Percentiles rank a stretch among this genome's conserved stretches.
Evolutionary conservation across 2,113 vertebrate species (phyloP).

Genomic region (Ceyx cyanopectus): DNA sequence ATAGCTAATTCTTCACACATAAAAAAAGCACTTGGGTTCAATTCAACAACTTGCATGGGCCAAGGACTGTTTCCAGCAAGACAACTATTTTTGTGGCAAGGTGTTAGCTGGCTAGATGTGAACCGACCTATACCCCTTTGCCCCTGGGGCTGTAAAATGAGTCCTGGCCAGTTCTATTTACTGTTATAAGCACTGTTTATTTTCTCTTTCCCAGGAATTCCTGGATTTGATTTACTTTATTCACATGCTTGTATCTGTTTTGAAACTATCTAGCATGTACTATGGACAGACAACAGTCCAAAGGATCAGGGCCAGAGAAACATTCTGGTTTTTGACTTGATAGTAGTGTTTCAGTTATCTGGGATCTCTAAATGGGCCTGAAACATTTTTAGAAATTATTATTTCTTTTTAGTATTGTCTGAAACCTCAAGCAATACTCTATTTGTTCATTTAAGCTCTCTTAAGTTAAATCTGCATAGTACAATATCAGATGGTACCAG

Average conservation of each 20-base stretch:
- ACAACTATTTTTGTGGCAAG: background rate
- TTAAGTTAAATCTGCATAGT: background rate
- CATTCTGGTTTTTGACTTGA: background rate
- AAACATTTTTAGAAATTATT: background rate
- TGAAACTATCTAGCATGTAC: background rate
- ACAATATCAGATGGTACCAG: background rate
- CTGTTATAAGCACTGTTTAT: background rate
- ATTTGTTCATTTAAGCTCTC: background rate
- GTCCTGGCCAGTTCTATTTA: background rate
- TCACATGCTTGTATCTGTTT: background rate
- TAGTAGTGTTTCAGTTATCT: background rate
- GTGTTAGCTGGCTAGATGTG: background rate
- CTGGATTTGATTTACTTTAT: conserved; percentile 23
- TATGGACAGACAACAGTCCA: conserved; percentile 1
- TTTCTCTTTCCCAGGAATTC: conserved; percentile 27
- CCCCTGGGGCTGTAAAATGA: background rate
- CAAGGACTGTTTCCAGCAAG: background rate
- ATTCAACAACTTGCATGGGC: background rate
- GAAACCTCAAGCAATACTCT: background rate
- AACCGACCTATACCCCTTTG: background rate
- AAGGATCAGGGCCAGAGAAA: conserved; percentile 5
- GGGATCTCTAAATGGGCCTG: background rate
- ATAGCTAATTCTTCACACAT: background rate
- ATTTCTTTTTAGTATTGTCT: background rate
- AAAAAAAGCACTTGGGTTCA: background rate